Percentiles rank a stretch among this genome's conserved stretches.
Evolutionary conservation across 2,797 vertebrate genomes (phyloP).

Genomic region (Poecilia velifera): DNA sequence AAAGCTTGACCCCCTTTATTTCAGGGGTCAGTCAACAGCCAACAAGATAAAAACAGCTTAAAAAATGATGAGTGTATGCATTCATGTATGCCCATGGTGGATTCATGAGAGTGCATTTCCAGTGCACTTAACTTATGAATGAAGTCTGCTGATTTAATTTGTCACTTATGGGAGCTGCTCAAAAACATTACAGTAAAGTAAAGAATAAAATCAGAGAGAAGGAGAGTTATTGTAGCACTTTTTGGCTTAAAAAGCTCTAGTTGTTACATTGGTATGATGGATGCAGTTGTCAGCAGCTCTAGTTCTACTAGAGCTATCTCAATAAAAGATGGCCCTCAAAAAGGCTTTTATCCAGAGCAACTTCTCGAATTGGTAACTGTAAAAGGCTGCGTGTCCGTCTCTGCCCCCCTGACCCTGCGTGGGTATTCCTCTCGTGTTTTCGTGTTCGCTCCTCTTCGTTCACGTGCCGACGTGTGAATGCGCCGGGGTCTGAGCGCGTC

Average conservation of each 20-base stretch:
- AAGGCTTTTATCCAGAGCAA: background rate
- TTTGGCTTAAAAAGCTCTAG: background rate
- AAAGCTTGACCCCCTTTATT: too few relatives aligned
- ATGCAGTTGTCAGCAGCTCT: background rate
- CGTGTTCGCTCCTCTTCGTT: slow-evolving; percentile 13
- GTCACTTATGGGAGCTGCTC: too few relatives aligned
- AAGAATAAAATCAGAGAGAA: background rate
- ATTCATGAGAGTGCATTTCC: background rate
- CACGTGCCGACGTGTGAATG: background rate
- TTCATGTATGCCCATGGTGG: background rate
- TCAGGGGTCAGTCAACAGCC: background rate
- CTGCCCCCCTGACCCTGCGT: slow-evolving; percentile 27
- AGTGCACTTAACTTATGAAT: background rate
- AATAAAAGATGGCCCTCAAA: background rate
- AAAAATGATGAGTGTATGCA: background rate
- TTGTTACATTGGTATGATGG: background rate
- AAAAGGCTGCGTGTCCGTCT: slow-evolving; percentile 2
- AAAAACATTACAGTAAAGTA: background rate
- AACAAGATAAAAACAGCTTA: background rate
- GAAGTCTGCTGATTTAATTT: background rate
- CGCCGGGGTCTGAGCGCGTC: slow-evolving; percentile 5
- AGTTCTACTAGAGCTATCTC: background rate
- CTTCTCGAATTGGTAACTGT: background rate
- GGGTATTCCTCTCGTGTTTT: background rate
- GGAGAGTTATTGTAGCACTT: background rate